Evolutionary conservation across 2,113 vertebrate species (phyloP), one percentile per base, ranked within the genome.

Genomic region (Phrynosoma platyrhinos): DNA sequence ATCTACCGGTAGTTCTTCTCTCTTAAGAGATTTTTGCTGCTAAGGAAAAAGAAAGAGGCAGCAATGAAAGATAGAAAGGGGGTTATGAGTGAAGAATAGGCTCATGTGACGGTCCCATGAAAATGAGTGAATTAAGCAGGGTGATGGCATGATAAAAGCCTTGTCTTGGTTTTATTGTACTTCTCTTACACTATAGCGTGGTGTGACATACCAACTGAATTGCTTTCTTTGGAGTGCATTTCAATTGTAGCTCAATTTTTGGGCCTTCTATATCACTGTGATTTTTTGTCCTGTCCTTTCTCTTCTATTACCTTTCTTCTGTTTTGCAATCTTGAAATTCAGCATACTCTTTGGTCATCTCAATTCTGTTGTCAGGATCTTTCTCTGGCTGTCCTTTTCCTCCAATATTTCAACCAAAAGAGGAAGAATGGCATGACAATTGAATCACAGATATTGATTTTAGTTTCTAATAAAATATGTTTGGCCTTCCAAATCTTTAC

Each of bases 371-470:
- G 75, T 78, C 74, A 66, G 66, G 84, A 52, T 68, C 84, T 68
- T 47, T 85, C 40, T 52, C 58, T 85, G 62, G 27, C 58, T 85
- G 9, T 66, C 75, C 75, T 85, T 78, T 75, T 85, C 10, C 6
- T 85, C 74, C 84, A 78, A 78, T 85, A 78, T 85, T 85, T 85
- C 84, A 78, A 78, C 13, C 58, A 27, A 77, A 21, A 78, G 14
- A 85, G 58, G 84, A 78, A 85, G 62, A 85, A 85, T 32, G 74
- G 75, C 36, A 78, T 52, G 84, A 78, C 62, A 85, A 85, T 78
- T 85, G 74, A 85, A 85, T 85, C 84, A 85, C 52, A 78, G 58
- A 21, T 78, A 85, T 85, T 85, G 84, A 85, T 85, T 85, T 85
- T 68, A 78, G 74, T 78, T 85, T 52, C 74, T 85, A 78, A 77